phyloP scores from a whole-genome alignment of 2,113 vertebrate genomes.

The Telmatochromis brichardi region DNA sequence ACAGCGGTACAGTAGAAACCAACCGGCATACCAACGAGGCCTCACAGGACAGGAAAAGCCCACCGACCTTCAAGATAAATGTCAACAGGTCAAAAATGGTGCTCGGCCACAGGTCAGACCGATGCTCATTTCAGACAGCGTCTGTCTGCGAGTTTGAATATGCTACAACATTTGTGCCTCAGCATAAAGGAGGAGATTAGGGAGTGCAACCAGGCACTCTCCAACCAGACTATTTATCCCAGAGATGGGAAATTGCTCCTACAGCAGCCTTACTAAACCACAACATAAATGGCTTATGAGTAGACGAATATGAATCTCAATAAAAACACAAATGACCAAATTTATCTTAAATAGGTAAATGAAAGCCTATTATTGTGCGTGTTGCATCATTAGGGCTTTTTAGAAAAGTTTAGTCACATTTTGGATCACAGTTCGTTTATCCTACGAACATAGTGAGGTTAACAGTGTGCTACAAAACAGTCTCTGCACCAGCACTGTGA shows the following conservation, averaged over 20 bases:
- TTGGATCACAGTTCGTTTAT: background rate
- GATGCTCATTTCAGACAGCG: background rate
- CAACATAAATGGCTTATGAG: background rate
- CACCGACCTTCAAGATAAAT: constrained; percentile 71
- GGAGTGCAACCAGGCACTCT: background rate
- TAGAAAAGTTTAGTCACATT: background rate
- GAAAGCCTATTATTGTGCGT: accelerated
- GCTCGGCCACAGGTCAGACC: background rate
- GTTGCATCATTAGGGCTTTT: background rate
- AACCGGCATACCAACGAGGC: constrained; percentile 20
- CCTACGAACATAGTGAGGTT: background rate
- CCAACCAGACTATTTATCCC: background rate
- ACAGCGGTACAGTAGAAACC: constrained; percentile 10
- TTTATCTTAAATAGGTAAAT: background rate
- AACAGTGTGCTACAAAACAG: background rate
- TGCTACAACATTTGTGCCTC: background rate
- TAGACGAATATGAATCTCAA: accelerated
- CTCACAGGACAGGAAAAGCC: constrained; percentile 75
- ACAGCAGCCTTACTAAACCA: background rate
- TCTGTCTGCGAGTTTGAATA: background rate
- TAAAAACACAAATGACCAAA: background rate
- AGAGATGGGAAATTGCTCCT: background rate
- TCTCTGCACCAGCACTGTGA: background rate
- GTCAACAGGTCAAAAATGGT: constrained; percentile 72
- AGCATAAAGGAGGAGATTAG: background rate